Evolutionary conservation across 2,113 vertebrate species (phyloP).

Genomic region (Otis tarda): DNA sequence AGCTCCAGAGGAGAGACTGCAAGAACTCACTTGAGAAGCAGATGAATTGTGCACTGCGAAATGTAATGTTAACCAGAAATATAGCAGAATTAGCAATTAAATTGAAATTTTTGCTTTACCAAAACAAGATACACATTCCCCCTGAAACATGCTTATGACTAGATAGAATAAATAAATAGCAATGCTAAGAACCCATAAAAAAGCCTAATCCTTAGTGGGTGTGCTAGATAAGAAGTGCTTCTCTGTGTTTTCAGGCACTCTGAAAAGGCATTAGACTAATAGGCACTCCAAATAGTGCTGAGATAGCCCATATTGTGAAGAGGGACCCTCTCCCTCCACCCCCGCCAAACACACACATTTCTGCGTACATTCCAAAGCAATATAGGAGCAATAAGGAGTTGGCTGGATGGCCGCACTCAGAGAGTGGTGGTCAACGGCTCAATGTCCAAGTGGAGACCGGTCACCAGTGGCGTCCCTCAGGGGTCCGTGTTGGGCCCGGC

Average conservation of each 20-base stretch:
- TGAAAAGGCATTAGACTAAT: constrained; percentile 6
- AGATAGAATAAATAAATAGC: neutral
- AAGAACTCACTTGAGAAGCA: neutral
- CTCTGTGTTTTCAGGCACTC: neutral
- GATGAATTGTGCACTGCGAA: neutral
- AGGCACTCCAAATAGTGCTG: neutral
- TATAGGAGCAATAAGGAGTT: too few species aligned
- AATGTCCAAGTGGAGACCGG: too few species aligned
- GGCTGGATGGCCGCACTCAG: too few species aligned
- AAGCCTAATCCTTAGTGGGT: neutral
- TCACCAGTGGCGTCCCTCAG: too few species aligned
- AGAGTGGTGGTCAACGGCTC: too few species aligned
- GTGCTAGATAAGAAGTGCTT: constrained; percentile 10
- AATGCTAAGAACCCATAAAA: neutral
- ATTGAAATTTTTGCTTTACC: neutral
- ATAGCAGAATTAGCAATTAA: neutral
- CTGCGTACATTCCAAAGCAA: neutral
- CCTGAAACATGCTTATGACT: neutral
- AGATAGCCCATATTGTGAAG: neutral
- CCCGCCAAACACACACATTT: neutral
- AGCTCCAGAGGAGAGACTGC: neutral
- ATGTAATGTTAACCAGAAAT: neutral
- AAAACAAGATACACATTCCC: neutral
- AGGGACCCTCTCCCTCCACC: neutral
- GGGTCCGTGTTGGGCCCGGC: too few species aligned